phyloP scores from a whole-genome alignment of 2,888 invertebrate species.

The Coleophora flavipennella region DNA sequence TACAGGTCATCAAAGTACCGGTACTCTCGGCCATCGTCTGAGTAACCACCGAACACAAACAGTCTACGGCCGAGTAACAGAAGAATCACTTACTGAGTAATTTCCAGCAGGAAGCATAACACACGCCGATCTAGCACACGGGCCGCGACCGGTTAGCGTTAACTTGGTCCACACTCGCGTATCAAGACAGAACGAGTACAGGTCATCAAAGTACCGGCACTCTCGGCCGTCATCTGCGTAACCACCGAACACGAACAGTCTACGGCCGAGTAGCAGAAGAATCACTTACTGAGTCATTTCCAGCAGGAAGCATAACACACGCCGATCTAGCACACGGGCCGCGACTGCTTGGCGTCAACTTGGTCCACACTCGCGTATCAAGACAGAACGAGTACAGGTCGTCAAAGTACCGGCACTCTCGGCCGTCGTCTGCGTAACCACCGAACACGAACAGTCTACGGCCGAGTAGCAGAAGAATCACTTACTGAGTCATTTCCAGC shows the following conservation, averaged over 20 bases:
- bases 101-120: constrained; percentile 75
- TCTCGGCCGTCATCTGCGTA: constrained; percentile 91
- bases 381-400: constrained; percentile 87
- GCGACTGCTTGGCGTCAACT: constrained; percentile 76
- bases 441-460: constrained; percentile 90
- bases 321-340: constrained; percentile 86
- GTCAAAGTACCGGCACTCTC: constrained; percentile 91
- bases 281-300: constrained; percentile 55
- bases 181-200: constrained; percentile 86
- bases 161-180: constrained; percentile 84
- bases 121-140: constrained; percentile 86
- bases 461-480: too few relatives aligned
- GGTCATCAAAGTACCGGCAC: constrained; percentile 91
- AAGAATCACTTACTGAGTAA: constrained; percentile 53
- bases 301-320: constrained; percentile 78
- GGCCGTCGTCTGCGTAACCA: constrained; percentile 91
- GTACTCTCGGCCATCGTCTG: constrained; percentile 89
- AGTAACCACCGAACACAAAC: constrained; percentile 92
- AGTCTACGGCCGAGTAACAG: too few relatives aligned
- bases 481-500: constrained; percentile 53
- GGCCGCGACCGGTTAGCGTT: constrained; percentile 76
- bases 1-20: constrained; percentile 92
- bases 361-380: constrained; percentile 84
- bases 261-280: too few relatives aligned
- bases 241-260: constrained; percentile 90